phyloP scores from a whole-genome alignment of 2,113 vertebrate genomes.

The Sarotherodon lohbergeri region DNA sequence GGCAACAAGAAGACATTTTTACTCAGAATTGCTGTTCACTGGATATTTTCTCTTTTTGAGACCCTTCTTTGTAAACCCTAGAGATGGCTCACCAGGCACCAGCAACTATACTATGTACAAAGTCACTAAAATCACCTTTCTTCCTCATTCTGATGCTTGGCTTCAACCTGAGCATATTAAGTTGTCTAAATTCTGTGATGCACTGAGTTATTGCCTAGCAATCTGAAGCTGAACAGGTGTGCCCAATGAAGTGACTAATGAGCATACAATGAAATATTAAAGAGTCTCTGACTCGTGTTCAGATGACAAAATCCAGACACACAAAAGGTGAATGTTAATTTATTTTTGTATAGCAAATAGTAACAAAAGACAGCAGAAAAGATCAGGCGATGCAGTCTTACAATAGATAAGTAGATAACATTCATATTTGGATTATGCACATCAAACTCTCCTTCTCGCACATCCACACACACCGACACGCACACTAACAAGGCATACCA shows the following conservation, averaged over 20 bases:
- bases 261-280: background rate
- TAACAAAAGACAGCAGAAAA: slow-evolving; percentile 64
- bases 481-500: background rate
- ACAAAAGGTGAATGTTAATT: slow-evolving; percentile 34
- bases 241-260: background rate
- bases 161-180: background rate
- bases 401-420: slow-evolving; percentile 33
- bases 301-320: background rate
- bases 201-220: background rate
- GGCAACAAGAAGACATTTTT: background rate
- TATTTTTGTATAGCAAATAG: slow-evolving; percentile 64
- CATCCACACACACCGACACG: background rate
- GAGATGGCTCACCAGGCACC: background rate
- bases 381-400: slow-evolving; percentile 48
- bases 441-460: background rate
- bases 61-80: background rate
- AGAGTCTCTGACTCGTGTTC: background rate
- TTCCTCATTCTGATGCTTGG: background rate
- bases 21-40: background rate
- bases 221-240: background rate
- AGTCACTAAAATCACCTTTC: background rate
- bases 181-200: background rate
- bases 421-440: slow-evolving; percentile 46
- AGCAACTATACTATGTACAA: too few relatives aligned
- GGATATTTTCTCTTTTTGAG: background rate